Conservation (phyloP, 2,113 vertebrate genomes). For the Vulpes ferrilata region DNA sequence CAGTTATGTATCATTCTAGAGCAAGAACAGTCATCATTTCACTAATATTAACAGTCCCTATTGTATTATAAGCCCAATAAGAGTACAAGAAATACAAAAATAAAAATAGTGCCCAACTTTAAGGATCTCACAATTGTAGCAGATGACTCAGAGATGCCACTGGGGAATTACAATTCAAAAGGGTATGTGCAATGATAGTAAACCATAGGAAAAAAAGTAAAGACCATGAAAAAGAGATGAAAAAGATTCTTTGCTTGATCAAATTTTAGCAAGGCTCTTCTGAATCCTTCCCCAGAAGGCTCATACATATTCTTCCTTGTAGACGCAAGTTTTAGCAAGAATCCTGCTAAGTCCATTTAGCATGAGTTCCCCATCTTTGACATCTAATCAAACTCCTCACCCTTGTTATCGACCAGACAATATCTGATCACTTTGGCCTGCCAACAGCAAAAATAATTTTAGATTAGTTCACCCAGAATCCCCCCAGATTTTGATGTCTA, state of each 20-base stretch:
- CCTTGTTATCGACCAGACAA: background rate
- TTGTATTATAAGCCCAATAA: background rate
- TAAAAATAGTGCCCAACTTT: background rate
- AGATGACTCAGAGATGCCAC: background rate
- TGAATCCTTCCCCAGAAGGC: background rate
- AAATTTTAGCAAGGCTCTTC: background rate
- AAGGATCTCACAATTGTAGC: background rate
- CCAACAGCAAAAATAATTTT: background rate
- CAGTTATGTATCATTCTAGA: background rate
- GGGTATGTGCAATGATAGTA: background rate
- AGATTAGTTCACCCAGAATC: background rate
- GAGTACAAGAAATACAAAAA: background rate
- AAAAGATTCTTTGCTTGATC: background rate
- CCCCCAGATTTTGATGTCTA: background rate
- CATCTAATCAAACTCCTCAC: background rate
- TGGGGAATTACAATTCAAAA: constrained; percentile 43
- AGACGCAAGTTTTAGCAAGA: constrained; percentile 1
- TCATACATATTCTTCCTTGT: background rate
- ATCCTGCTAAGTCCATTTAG: background rate
- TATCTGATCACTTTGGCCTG: background rate
- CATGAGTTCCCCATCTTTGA: background rate
- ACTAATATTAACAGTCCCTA: background rate
- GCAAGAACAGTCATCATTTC: background rate
- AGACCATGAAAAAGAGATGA: background rate
- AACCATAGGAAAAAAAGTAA: background rate